Percentiles rank a stretch among this genome's conserved stretches.
Conservation (phyloP, 2,797 vertebrate genomes). For the Carduelis carduelis region DNA sequence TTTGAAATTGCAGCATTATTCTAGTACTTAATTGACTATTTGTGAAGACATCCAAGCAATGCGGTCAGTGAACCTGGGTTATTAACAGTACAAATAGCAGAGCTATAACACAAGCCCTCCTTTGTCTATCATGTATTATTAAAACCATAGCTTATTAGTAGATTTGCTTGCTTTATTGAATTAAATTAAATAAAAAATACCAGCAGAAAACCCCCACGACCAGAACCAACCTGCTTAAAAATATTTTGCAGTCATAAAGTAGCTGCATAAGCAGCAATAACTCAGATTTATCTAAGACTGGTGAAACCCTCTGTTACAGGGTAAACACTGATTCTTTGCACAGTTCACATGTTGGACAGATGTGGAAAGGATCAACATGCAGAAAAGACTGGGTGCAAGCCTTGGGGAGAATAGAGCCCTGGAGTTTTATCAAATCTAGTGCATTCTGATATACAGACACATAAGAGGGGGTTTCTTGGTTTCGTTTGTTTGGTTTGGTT, state of each 20-base stretch:
- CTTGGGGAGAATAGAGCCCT: not conserved
- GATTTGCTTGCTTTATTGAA: not conserved
- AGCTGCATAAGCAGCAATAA: not conserved
- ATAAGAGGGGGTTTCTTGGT: not conserved
- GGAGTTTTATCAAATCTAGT: conserved; percentile 6
- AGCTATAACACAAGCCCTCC: not conserved
- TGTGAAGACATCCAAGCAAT: not conserved
- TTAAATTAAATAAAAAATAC: not conserved
- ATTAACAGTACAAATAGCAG: not conserved
- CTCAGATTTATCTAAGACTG: not conserved
- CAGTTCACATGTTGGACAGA: conserved; percentile 27
- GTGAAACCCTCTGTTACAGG: not conserved
- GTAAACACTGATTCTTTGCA: not conserved
- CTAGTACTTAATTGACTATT: not conserved
- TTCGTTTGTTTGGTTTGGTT: not conserved
- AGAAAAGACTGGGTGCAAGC: not conserved
- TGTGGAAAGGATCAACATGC: conserved; percentile 19
- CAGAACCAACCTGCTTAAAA: not conserved
- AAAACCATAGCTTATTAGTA: not conserved
- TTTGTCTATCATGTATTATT: not conserved
- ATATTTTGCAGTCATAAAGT: not conserved
- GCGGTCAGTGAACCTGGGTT: not conserved
- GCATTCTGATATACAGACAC: not conserved
- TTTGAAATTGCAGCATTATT: not conserved
- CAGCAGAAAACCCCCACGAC: not conserved